These are phyloP conservation scores for Drosophila auraria DNA, from an alignment of 1,140 invertebrate genomes.

Conservation along the genomic window DNA sequence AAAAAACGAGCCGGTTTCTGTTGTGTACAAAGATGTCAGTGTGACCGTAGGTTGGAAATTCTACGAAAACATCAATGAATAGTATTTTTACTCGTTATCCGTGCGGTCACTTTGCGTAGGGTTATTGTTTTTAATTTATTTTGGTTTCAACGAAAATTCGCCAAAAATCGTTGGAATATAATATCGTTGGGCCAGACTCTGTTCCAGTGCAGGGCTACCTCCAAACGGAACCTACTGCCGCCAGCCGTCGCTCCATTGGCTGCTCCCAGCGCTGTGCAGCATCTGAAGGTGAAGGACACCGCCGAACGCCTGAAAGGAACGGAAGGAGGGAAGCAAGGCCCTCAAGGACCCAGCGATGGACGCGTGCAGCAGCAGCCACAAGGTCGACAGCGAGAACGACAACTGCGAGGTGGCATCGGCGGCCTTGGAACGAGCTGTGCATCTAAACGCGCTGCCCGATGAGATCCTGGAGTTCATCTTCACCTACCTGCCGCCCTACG, in stretches of 20 bases:
- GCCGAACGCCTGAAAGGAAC: neutral
- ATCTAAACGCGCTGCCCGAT: constrained; percentile 90
- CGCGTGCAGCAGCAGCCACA: constrained; percentile 62
- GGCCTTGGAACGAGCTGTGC: constrained; percentile 27
- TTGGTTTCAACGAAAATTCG: constrained; percentile 7
- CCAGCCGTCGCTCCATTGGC: constrained; percentile 14
- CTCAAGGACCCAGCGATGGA: constrained; percentile 52
- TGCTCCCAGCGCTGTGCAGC: constrained; percentile 25
- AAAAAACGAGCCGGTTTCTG: constrained; percentile 39
- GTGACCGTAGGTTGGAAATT: neutral
- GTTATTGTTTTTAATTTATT: constrained; percentile 46
- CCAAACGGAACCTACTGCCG: neutral
- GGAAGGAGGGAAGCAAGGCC: constrained; percentile 24
- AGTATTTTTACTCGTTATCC: too few relatives aligned
- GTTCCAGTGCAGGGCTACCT: constrained; percentile 1
- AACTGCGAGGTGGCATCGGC: constrained; percentile 35
- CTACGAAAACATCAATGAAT: too few relatives aligned
- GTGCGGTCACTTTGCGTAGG: neutral
- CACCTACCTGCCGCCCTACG: constrained; percentile 94
- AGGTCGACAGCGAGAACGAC: constrained; percentile 53
- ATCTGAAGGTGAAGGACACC: constrained; percentile 31
- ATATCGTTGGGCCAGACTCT: neutral
- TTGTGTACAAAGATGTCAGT: constrained; percentile 26
- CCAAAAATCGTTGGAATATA: constrained; percentile 5
- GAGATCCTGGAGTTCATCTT: constrained; percentile 97